Base-by-base conservation (phyloP, 2,888 invertebrate species). In the Dexiosoma caninum region DNA sequence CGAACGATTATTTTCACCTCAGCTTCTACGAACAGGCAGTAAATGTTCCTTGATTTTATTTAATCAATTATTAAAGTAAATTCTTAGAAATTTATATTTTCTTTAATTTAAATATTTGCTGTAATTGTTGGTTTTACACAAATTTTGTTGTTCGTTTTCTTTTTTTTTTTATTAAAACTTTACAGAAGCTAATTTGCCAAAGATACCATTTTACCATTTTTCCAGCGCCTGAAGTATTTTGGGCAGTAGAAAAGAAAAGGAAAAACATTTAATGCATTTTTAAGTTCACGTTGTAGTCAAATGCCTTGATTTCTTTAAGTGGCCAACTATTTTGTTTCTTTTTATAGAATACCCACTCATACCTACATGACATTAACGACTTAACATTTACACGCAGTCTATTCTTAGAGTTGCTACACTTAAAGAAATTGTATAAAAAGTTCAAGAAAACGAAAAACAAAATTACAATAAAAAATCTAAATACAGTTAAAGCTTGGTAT, bases 221-320 rank as follows among this genome's bases (percentile, higher is more conserved):
- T 44, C 44, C 30, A 14, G 40, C 30, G 44, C 59, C 57, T 14
- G 40, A 14, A 49, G 49, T 35, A 23, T 8, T 8, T 9, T 9
- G 8, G 5, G 9, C 32, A 49, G 14, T 32, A 49, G 23, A 7
- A 51, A 55, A 27, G 9, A 19, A 49, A 14, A 35, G 37, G 23
- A 7, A 51, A 55, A 27, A 27, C 27, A 27, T 27, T 27, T 62
- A 71, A 78, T 71, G 78, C 14, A 59, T 66, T 78, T 78, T 71
- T 78, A 71, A 78, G 71, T 59, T 59, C 35, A 71, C 44, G 23
- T 49, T 59, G 14, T 49, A 12, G 37, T 35, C 57, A 49, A 66
- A 57, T 35, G 27, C 64, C 64, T 51, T 14, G 32, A 59, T 27
- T 57, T 42, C 12, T 49, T 57, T 32, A 77, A 77, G 49, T 77